Conservation (phyloP, 2,888 invertebrate genomes). For the Sthenelais limicola region DNA sequence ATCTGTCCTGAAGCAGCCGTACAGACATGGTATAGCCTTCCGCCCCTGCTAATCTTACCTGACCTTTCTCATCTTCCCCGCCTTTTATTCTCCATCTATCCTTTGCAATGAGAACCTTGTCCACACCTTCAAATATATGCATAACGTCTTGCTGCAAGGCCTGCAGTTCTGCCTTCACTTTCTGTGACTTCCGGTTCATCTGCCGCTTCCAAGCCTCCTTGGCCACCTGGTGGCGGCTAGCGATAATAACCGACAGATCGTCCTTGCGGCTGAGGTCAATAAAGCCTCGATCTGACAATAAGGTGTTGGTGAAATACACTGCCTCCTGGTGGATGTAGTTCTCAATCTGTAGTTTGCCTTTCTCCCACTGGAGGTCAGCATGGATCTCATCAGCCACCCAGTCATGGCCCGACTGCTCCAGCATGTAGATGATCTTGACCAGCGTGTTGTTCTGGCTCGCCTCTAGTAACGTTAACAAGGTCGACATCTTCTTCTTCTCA, state of each 20-base stretch:
- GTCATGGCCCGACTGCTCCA: slow-evolving; percentile 30
- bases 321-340: slow-evolving; percentile 30
- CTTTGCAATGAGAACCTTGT: slow-evolving; percentile 10
- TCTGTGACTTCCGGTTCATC: background rate
- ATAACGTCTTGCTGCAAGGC: slow-evolving; percentile 22
- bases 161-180: background rate
- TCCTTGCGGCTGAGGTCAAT: slow-evolving; percentile 4
- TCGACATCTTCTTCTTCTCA: slow-evolving; percentile 2
- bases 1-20: slow-evolving; percentile 4
- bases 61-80: background rate
- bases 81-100: background rate
- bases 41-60: background rate
- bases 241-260: background rate
- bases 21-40: slow-evolving; percentile 11
- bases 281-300: slow-evolving; percentile 1
- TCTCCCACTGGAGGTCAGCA: slow-evolving; percentile 31
- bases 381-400: slow-evolving; percentile 38
- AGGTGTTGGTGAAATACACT: slow-evolving; percentile 6
- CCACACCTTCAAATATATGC: slow-evolving; percentile 30
- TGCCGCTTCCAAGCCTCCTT: slow-evolving; percentile 32
- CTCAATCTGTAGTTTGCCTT: slow-evolving; percentile 30
- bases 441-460: background rate
- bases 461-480: background rate
- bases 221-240: slow-evolving; percentile 12
- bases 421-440: slow-evolving; percentile 22